Percentiles rank a stretch among this genome's conserved stretches.
Evolutionary conservation across 2,888 invertebrate species (phyloP).

Genomic region (Ennomos quercinarius): DNA sequence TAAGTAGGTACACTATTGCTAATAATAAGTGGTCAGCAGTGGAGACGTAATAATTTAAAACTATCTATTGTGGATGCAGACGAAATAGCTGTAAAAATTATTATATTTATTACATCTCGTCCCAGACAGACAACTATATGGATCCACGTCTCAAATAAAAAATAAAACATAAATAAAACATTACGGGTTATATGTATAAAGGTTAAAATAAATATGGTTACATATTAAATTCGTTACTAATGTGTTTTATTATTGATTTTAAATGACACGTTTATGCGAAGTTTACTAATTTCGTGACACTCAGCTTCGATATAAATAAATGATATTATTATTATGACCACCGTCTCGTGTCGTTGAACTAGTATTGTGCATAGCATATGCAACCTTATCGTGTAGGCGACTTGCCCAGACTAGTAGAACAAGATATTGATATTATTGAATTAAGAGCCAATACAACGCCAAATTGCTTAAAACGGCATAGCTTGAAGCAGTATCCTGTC

Average conservation of each 20-base stretch:
- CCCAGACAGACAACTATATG: constrained; percentile 21
- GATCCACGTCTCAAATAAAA: constrained; percentile 1
- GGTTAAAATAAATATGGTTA: constrained; percentile 29
- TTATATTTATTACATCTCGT: not conserved
- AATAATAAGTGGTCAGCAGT: constrained; percentile 6
- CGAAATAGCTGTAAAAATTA: constrained; percentile 26
- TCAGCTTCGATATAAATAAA: constrained; percentile 30
- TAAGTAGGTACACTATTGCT: not conserved
- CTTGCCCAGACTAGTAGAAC: too few species aligned
- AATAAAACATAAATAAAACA: constrained; percentile 16
- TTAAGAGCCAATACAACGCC: too few species aligned
- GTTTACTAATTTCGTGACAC: constrained; percentile 43
- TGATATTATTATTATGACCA: constrained; percentile 15
- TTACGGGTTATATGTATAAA: constrained; percentile 15
- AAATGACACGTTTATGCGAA: constrained; percentile 40
- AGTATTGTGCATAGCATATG: constrained; percentile 8
- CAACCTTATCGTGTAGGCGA: not conserved
- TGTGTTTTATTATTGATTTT: constrained; percentile 39
- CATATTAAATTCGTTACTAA: constrained; percentile 29
- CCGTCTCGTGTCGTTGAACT: constrained; percentile 19
- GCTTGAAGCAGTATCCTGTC: too few species aligned
- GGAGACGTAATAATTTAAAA: constrained; percentile 21
- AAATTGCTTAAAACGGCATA: too few species aligned
- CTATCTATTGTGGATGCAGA: constrained; percentile 23
- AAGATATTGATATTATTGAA: too few species aligned